Evolutionary conservation across 2,888 invertebrate genomes (phyloP), one percentile per base, ranked within the genome.

Genomic region (Apocheima hispidaria): DNA sequence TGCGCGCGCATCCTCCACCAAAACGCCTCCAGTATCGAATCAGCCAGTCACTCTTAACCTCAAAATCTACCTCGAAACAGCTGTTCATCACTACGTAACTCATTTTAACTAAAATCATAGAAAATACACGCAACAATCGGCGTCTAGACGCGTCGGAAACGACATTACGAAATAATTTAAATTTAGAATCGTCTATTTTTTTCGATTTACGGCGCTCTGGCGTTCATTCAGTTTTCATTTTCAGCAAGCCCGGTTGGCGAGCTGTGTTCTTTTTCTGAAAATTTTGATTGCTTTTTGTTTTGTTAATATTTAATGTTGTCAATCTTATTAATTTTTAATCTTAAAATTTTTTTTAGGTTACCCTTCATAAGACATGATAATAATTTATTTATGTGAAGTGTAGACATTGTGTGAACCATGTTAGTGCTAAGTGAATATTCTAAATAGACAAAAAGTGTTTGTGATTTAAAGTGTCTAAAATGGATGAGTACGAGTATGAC

Each of bases 401-500:
- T 75, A 70, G 57, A 65, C 54, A 60, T 69, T 64, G 60, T 70
- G 70, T 66, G 66, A 68, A 78, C 69, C 69, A 85, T 86, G 85
- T 71, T 64, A 77, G 72, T 82, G 73, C 63, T 79, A 73, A 79
- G 80, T 84, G 82, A 75, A 76, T 69, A 69, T 66, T 73, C 63
- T 72, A 69, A 79, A 81, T 78, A 77, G 51, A 60, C 18, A 44
- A 63, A 44, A 26, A 68, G 44, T 72, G 66, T 49, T 74, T 72
- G 77, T 81, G 78, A 83, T 23, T 81, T 83, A 74, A 73, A 72
- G 73, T 80, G 77, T 68, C 63, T 64, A 77, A 77, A 77, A 87
- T 93, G 93, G 92, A 91, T 72, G 92, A 93, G 67, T 93, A 94
- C 83, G 94, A 95, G 77, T 95, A 95, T 87, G 93, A 95, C 87